A percentile compares a stretch with the other conserved stretches of the same genome.
phyloP scores from a whole-genome alignment of 2,113 vertebrate genomes.

The Periophthalmus modestus region DNA sequence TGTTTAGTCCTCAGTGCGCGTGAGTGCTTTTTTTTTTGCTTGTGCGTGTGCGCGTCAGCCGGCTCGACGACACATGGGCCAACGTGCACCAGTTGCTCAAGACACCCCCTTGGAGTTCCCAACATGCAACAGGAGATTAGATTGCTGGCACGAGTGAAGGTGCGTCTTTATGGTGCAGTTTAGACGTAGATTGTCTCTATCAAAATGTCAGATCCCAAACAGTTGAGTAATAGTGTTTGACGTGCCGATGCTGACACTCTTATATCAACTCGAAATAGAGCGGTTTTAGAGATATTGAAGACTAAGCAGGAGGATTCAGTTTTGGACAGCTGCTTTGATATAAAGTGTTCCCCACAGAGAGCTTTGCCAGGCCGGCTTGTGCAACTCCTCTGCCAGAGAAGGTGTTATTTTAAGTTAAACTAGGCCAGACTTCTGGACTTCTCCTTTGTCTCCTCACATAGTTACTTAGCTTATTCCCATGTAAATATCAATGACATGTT shows the following conservation, averaged over 20 bases:
- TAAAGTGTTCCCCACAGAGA: slow-evolving; percentile 21
- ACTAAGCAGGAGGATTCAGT: slow-evolving; percentile 31
- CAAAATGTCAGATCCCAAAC: background rate
- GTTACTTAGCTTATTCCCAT: slow-evolving; percentile 35
- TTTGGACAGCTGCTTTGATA: slow-evolving; percentile 34
- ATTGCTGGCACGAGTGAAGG: slow-evolving; percentile 37
- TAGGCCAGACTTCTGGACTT: slow-evolving; percentile 54
- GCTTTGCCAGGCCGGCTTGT: slow-evolving; percentile 24
- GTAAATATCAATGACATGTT: slow-evolving; percentile 28
- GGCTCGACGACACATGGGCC: slow-evolving; percentile 43
- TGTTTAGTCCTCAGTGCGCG: slow-evolving; percentile 9
- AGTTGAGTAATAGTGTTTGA: background rate
- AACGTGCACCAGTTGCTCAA: slow-evolving; percentile 66
- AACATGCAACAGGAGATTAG: slow-evolving; percentile 70
- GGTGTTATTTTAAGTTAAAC: slow-evolving; percentile 63
- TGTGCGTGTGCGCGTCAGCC: slow-evolving; percentile 16
- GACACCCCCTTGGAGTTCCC: slow-evolving; percentile 52
- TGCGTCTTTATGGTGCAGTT: slow-evolving; percentile 10
- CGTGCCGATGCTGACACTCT: background rate
- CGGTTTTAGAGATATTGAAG: slow-evolving; percentile 15
- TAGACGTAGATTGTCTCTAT: background rate
- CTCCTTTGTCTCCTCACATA: slow-evolving; percentile 39
- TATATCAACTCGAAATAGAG: background rate
- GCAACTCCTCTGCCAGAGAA: slow-evolving; percentile 38
- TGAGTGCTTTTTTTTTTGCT: background rate